phyloP scores from a whole-genome alignment of 2,888 invertebrate genomes.

The Apoda limacodes region DNA sequence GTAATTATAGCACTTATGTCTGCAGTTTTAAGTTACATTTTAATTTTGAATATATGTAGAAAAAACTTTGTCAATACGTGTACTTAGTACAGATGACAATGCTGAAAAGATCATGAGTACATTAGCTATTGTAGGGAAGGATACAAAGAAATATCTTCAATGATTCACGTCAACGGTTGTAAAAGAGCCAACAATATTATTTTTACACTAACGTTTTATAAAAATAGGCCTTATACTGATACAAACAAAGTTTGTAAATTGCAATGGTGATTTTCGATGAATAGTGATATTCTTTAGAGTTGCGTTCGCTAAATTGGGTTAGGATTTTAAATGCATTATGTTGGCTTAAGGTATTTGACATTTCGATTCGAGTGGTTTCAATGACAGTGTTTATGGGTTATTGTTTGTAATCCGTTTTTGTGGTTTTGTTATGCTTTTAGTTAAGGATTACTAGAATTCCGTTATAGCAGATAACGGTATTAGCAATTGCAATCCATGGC shows the following conservation, averaged over 20 bases:
- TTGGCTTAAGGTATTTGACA: slow-evolving; percentile 37
- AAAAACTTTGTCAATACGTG: slow-evolving; percentile 24
- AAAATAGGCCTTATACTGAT: slow-evolving; percentile 14
- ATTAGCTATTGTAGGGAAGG: slow-evolving; percentile 50
- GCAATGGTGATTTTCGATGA: background rate
- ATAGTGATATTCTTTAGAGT: too few species aligned
- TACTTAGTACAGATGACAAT: slow-evolving; percentile 63
- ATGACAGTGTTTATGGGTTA: slow-evolving; percentile 9
- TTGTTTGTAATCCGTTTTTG: background rate
- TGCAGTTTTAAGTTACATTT: slow-evolving; percentile 3
- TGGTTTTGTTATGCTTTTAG: background rate
- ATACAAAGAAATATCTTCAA: slow-evolving; percentile 42
- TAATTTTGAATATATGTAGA: slow-evolving; percentile 2
- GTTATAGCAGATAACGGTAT: slow-evolving; percentile 20
- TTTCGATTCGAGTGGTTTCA: slow-evolving; percentile 24
- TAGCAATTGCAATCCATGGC: too few species aligned
- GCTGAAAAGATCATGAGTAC: slow-evolving; percentile 64
- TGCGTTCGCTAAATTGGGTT: slow-evolving; percentile 48
- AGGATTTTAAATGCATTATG: slow-evolving; percentile 43
- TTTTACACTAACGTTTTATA: background rate
- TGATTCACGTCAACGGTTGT: slow-evolving; percentile 42
- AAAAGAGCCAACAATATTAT: slow-evolving; percentile 3
- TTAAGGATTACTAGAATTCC: slow-evolving; percentile 14
- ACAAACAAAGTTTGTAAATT: slow-evolving; percentile 19
- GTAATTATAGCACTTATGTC: slow-evolving; percentile 17